Percentiles rank a stretch among this genome's conserved stretches.
phyloP scores from a whole-genome alignment of 2,797 vertebrate species.

The Crenuchus spilurus region DNA sequence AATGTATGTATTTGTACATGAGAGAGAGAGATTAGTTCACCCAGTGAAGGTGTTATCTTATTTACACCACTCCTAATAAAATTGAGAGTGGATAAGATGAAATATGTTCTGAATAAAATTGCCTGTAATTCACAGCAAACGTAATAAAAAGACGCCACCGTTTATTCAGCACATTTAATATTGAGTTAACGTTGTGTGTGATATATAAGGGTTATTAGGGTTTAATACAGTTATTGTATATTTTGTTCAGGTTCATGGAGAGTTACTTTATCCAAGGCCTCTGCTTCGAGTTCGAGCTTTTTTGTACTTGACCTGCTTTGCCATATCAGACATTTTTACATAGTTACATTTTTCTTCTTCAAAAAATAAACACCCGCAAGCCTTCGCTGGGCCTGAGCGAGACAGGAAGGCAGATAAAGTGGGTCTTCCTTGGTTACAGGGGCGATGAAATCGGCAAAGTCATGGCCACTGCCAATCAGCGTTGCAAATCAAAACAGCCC shows the following conservation, averaged over 20 bases:
- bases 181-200: slow-evolving; percentile 24
- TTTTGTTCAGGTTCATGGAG: background rate
- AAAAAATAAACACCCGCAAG: slow-evolving; percentile 12
- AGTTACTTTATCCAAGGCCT: background rate
- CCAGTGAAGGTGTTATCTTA: slow-evolving; percentile 4
- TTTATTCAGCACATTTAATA: slow-evolving; percentile 41
- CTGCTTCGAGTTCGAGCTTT: background rate
- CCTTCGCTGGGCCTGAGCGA: background rate
- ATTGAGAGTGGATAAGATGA: slow-evolving; percentile 26
- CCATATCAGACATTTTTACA: background rate
- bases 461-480: slow-evolving; percentile 21
- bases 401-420: slow-evolving; percentile 28
- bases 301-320: background rate
- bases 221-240: slow-evolving; percentile 16
- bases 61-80: slow-evolving; percentile 35
- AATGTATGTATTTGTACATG: background rate
- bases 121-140: slow-evolving; percentile 35
- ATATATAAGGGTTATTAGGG: background rate
- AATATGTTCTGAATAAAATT: background rate
- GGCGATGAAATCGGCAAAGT: background rate
- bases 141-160: slow-evolving; percentile 34
- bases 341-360: background rate
- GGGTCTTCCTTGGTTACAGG: background rate
- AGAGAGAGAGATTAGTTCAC: background rate
- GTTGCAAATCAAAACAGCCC: slow-evolving; percentile 38